These are phyloP conservation scores for Catharus ustulatus DNA, from an alignment of 2,797 vertebrate species.

Conservation along the genomic window DNA sequence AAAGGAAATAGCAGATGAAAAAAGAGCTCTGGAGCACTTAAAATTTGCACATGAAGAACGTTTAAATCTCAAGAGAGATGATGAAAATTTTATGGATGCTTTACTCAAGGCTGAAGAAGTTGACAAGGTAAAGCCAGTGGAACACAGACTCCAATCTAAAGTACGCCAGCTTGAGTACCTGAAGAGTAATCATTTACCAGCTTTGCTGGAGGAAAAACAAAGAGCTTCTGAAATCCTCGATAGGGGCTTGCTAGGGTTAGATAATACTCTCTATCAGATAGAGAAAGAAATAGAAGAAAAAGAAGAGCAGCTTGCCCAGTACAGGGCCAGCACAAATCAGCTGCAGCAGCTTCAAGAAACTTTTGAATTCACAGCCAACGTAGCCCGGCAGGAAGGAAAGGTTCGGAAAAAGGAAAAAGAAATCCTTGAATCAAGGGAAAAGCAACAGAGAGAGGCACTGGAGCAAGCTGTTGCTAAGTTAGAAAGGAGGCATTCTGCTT, in stretches of 20 bases:
- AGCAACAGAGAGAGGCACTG: constrained; percentile 89
- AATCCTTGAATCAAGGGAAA: constrained; percentile 89
- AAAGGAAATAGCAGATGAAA: constrained; percentile 80
- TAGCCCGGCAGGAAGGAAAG: constrained; percentile 93
- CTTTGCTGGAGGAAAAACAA: constrained; percentile 81
- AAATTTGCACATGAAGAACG: constrained; percentile 61
- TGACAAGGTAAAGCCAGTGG: constrained; percentile 74
- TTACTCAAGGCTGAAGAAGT: constrained; percentile 65
- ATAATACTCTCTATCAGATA: constrained; percentile 90
- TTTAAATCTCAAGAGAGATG: constrained; percentile 47
- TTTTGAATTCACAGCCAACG: constrained; percentile 90
- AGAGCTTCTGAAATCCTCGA: constrained; percentile 83
- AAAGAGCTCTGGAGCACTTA: constrained; percentile 67
- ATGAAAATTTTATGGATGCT: constrained; percentile 52
- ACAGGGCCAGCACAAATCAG: constrained; percentile 81
- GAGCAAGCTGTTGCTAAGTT: constrained; percentile 86
- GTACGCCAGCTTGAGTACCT: constrained; percentile 83
- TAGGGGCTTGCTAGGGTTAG: constrained; percentile 81
- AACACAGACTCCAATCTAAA: constrained; percentile 81
- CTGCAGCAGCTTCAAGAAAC: constrained; percentile 92
- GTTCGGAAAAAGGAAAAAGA: constrained; percentile 92
- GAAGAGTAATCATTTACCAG: constrained; percentile 76
- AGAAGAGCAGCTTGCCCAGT: constrained; percentile 85
- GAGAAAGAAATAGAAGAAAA: constrained; percentile 97
- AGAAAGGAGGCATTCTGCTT: constrained; percentile 84